Conservation (phyloP, 1,140 invertebrate species). For the Scaptomyza graminum region DNA sequence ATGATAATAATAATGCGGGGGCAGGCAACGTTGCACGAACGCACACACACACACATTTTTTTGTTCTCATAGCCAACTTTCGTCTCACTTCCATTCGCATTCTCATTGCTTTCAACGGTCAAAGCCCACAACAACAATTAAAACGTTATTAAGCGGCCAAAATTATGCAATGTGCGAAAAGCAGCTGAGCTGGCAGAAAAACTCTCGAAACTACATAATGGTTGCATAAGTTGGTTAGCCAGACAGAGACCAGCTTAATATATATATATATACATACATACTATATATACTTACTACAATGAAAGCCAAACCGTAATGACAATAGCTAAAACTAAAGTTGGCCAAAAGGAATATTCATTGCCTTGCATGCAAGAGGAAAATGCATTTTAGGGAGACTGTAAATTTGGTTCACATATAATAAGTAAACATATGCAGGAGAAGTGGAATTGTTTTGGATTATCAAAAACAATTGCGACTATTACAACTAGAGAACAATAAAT, state of each 20-base stretch:
- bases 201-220: constrained; percentile 4
- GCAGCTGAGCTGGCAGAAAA: constrained; percentile 25
- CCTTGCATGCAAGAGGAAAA: background rate
- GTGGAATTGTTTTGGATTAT: constrained; percentile 3
- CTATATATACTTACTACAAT: background rate
- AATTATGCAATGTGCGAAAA: constrained; percentile 64
- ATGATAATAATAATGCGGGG: constrained; percentile 75
- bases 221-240: background rate
- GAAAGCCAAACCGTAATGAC: constrained; percentile 23
- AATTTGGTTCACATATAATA: background rate
- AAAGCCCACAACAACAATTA: constrained; percentile 80
- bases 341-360: constrained; percentile 1
- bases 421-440: constrained; percentile 8
- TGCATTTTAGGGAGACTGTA: background rate
- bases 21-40: constrained; percentile 49
- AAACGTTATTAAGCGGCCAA: constrained; percentile 78
- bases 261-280: constrained; percentile 3
- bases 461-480: background rate
- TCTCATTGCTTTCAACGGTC: constrained; percentile 39
- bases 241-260: constrained; percentile 22
- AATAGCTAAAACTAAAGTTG: constrained; percentile 32
- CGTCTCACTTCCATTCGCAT: background rate
- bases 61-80: constrained; percentile 3
- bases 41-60: constrained; percentile 10
- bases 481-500: constrained; percentile 8